A percentile compares a stretch with the other conserved stretches of the same genome.
These are phyloP conservation scores for Rutpela maculata DNA, from an alignment of 2,888 invertebrate genomes.

Conservation along the genomic window DNA sequence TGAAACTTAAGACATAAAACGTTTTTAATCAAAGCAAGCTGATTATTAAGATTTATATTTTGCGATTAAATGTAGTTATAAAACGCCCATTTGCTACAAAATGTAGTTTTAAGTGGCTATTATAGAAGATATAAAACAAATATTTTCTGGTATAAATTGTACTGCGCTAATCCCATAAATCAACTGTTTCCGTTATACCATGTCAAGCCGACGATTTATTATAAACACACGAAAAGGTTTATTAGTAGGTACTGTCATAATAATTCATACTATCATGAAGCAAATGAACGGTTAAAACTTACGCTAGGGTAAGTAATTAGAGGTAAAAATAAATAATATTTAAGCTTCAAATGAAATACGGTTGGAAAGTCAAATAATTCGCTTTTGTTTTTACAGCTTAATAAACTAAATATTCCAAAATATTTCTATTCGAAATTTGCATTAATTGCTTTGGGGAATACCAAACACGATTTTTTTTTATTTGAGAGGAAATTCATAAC, in stretches of 20 bases:
- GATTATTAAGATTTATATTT: constrained; percentile 40
- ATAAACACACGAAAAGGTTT: constrained; percentile 53
- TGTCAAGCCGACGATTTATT: constrained; percentile 53
- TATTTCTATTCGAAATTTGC: too few relatives aligned
- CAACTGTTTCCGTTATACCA: constrained; percentile 53
- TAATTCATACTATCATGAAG: constrained; percentile 46
- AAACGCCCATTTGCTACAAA: constrained; percentile 40
- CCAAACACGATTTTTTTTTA: too few relatives aligned
- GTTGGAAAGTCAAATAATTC: too few relatives aligned
- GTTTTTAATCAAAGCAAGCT: constrained; percentile 25
- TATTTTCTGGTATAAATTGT: constrained; percentile 52
- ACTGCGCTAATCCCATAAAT: constrained; percentile 47
- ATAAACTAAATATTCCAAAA: too few relatives aligned
- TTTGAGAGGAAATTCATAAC: too few relatives aligned
- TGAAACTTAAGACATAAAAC: constrained; percentile 19
- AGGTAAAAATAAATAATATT: neutral
- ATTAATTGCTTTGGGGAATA: too few relatives aligned
- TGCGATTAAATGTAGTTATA: constrained; percentile 41
- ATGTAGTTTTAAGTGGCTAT: constrained; percentile 48
- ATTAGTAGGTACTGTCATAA: constrained; percentile 50
- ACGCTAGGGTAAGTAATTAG: constrained; percentile 23
- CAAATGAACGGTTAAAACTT: constrained; percentile 36
- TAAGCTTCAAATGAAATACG: too few relatives aligned
- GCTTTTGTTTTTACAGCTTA: too few relatives aligned
- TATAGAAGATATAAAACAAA: constrained; percentile 53